Evolutionary conservation across 1,140 invertebrate species (phyloP), one percentile per base, ranked within the genome.

Genomic region (Fopius arisanus): DNA sequence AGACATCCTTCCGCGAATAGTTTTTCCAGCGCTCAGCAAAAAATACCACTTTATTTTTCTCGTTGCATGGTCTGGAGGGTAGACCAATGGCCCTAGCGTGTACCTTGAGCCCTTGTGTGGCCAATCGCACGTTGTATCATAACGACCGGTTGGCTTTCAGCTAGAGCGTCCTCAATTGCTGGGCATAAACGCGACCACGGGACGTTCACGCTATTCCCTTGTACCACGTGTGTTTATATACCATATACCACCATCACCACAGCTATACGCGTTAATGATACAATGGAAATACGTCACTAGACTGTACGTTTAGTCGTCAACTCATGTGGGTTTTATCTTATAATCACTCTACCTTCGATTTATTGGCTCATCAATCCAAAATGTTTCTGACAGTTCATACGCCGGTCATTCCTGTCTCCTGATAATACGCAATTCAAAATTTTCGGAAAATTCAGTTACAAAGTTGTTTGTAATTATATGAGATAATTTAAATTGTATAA

Each of bases 111-210:
- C 71, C 62, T 72, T 72, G 65, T 72, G 71, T 67, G 71, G 63
- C 63, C 63, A 66, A 72, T 72, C 70, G 70, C 63, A 14, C 28
- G 63, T 16, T 66, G 31, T 72, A 72, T 72, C 63, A 72, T 72
- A 67, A 72, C 63, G 70, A 72, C 70, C 28, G 37, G 70, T 72
- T 72, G 62, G 59, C 62, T 72, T 72, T 63, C 26, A 65, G 62
- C 70, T 66, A 65, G 59, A 72, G 59, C 43, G 71, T 72, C 63
- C 71, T 72, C 71, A 72, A 72, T 72, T 67, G 43, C 63, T 67
- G 43, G 41, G 71, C 71, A 72, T 67, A 54, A 72, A 72, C 26
- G 70, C 70, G 70, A 72, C 62, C 70, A 59, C 29, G 41, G 41
- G 37, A 67, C 71, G 33, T 21, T 48, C 43, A 72, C 62, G 62